phyloP scores from a whole-genome alignment of 2,113 vertebrate species.

The Limnothrissa miodon region DNA sequence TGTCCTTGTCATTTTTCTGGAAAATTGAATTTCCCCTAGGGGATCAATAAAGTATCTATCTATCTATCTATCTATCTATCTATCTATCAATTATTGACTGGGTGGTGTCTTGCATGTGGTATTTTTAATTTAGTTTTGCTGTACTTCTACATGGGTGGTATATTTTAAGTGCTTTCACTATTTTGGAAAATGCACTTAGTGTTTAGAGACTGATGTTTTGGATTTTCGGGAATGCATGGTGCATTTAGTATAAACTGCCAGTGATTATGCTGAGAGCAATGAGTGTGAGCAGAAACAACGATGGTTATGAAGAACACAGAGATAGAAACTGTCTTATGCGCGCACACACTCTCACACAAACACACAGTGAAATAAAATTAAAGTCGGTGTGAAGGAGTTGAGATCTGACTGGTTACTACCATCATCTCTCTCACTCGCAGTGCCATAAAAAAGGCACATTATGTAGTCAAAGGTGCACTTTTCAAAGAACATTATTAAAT shows the following conservation, averaged over 20 bases:
- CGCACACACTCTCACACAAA: background rate
- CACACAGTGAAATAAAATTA: background rate
- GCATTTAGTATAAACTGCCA: background rate
- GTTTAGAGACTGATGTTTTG: background rate
- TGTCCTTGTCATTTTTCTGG: background rate
- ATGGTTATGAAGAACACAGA: slow-evolving; percentile 47
- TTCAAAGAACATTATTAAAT: too few relatives aligned
- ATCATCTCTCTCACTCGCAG: background rate
- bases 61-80: background rate
- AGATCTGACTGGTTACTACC: background rate
- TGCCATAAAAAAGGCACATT: too few relatives aligned
- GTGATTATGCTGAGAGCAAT: background rate
- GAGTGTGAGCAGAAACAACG: slow-evolving; percentile 45
- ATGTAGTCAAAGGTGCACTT: too few relatives aligned
- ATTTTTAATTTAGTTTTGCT: background rate
- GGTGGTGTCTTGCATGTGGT: background rate
- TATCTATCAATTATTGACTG: background rate
- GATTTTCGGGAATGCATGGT: background rate
- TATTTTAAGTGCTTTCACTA: background rate
- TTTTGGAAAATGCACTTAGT: slow-evolving; percentile 9
- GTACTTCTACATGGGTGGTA: slow-evolving; percentile 11
- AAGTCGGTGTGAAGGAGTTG: too few relatives aligned
- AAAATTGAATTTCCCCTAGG: too few relatives aligned
- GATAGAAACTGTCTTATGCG: slow-evolving; percentile 20
- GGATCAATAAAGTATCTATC: too few relatives aligned